Evolutionary conservation across 2,888 invertebrate species (phyloP).

Genomic region (Pharmacophagus antenor): DNA sequence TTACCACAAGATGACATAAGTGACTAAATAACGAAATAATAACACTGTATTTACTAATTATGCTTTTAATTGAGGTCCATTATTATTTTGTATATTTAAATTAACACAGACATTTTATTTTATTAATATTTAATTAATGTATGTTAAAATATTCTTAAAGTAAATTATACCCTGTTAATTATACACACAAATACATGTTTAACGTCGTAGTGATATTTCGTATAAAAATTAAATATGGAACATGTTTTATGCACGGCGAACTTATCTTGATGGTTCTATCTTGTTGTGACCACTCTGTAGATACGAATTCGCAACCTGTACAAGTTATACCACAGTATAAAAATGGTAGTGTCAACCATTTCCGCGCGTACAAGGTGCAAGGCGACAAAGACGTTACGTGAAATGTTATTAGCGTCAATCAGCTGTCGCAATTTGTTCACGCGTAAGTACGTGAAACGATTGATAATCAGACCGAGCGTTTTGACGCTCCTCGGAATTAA

Average conservation of each 20-base stretch:
- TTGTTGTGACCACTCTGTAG: not conserved
- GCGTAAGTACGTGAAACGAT: conserved; percentile 65
- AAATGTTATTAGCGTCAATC: conserved; percentile 47
- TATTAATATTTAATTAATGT: too few species aligned
- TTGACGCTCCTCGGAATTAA: conserved; percentile 64
- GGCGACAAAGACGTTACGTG: conserved; percentile 51
- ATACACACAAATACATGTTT: too few species aligned
- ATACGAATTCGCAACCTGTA: not conserved
- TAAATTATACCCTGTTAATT: too few species aligned
- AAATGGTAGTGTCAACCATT: conserved; percentile 39
- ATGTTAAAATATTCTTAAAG: too few species aligned
- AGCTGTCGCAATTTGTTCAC: conserved; percentile 67
- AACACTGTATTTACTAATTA: too few species aligned
- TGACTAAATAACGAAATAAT: too few species aligned
- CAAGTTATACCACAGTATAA: conserved; percentile 29
- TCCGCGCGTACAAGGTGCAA: conserved; percentile 33
- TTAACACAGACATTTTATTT: too few species aligned
- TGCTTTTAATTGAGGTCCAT: too few species aligned
- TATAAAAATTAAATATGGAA: too few species aligned
- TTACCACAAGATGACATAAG: too few species aligned
- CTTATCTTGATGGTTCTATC: not conserved
- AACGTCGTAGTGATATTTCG: too few species aligned
- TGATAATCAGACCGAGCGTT: conserved; percentile 70
- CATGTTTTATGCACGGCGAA: not conserved
- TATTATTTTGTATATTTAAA: too few species aligned